Percentiles rank a stretch among this genome's conserved stretches.
These are phyloP conservation scores for Ips nitidus DNA, from an alignment of 1,140 invertebrate genomes.

Conservation along the genomic window DNA sequence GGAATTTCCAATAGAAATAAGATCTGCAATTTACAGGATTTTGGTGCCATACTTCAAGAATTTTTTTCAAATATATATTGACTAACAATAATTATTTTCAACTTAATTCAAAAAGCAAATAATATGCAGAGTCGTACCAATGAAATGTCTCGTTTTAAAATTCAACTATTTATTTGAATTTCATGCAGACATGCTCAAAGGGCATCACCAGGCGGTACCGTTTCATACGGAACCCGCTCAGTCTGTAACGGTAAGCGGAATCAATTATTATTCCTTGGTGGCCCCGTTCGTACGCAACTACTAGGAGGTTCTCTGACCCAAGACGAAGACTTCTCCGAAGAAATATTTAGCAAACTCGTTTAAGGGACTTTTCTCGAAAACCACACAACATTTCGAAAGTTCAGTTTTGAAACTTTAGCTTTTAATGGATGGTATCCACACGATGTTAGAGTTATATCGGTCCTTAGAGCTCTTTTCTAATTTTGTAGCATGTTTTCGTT, in stretches of 20 bases:
- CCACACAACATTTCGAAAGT: background rate
- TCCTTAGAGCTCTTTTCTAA: background rate
- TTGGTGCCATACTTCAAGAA: no score
- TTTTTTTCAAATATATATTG: no score
- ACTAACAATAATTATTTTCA: no score
- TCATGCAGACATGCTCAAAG: background rate
- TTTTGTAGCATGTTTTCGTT: background rate
- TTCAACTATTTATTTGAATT: no score
- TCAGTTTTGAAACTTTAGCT: background rate
- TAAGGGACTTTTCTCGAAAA: background rate
- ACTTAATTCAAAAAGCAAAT: no score
- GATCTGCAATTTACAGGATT: no score
- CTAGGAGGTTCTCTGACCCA: background rate
- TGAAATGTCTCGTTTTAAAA: no score
- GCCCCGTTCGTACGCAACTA: background rate
- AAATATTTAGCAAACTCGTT: background rate
- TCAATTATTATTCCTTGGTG: background rate
- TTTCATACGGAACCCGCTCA: no score
- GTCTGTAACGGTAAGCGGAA: background rate
- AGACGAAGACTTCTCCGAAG: background rate
- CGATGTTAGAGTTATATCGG: background rate
- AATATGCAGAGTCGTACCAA: no score
- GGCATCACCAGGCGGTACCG: background rate
- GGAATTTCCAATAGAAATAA: no score
- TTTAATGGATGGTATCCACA: background rate